Percentiles rank a stretch among this genome's conserved stretches.
Evolutionary conservation across 2,888 invertebrate genomes (phyloP).

Genomic region (Lepidocyrtinus sp.): DNA sequence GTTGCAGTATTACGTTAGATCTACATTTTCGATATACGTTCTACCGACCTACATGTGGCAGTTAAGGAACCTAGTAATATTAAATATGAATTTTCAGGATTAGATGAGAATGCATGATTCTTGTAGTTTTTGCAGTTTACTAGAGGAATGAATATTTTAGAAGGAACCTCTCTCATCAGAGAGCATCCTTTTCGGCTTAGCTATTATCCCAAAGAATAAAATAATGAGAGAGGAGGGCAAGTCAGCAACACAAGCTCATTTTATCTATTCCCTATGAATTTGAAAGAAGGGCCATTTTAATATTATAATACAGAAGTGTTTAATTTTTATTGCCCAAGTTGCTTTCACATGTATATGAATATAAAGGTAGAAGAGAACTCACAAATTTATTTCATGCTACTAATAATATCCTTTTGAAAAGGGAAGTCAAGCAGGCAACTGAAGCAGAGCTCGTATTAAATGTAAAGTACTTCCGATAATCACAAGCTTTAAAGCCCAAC

Average conservation of each 20-base stretch:
- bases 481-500: slow-evolving; percentile 4
- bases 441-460: background rate
- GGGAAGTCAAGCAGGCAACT: slow-evolving; percentile 1
- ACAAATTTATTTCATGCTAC: no score
- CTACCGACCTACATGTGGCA: background rate
- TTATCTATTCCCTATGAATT: slow-evolving; percentile 4
- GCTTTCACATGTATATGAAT: background rate
- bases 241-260: slow-evolving; percentile 11
- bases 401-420: background rate
- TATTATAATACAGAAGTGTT: slow-evolving; percentile 12
- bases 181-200: slow-evolving; percentile 64
- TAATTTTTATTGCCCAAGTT: slow-evolving; percentile 11
- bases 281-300: slow-evolving; percentile 11
- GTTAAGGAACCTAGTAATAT: background rate
- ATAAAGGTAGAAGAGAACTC: background rate
- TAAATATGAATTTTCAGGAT: background rate
- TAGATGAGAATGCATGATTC: background rate
- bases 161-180: slow-evolving; percentile 50
- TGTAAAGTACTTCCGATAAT: slow-evolving; percentile 20
- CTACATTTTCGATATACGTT: background rate
- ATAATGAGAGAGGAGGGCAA: slow-evolving; percentile 62
- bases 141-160: slow-evolving; percentile 66
- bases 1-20: background rate
- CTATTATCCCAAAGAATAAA: slow-evolving; percentile 38
- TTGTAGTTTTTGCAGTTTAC: background rate